Conservation (phyloP, 1,140 invertebrate species). For the Atta texana region DNA sequence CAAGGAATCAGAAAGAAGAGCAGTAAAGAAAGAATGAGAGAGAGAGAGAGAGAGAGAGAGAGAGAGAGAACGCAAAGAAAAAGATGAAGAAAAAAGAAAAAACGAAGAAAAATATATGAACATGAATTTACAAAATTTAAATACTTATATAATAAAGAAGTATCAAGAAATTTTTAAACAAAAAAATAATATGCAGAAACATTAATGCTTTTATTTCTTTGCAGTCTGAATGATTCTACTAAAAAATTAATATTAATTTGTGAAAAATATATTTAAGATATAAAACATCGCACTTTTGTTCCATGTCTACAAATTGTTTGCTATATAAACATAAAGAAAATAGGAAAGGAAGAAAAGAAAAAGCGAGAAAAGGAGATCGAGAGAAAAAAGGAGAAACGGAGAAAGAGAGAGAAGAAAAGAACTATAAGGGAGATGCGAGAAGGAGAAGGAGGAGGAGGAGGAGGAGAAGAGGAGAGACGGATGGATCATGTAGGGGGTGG, state of each 20-base stretch:
- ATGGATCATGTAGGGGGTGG: constrained; percentile 48
- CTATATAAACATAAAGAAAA: neutral
- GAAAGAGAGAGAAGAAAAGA: neutral
- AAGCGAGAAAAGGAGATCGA: neutral
- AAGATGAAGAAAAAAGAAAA: neutral
- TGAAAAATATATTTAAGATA: neutral
- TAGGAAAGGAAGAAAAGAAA: constrained; percentile 42
- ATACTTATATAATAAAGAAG: neutral
- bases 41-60: neutral
- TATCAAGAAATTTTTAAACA: neutral
- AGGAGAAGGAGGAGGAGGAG: neutral
- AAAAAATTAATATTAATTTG: neutral
- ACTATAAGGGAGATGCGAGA: neutral
- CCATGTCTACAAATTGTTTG: neutral
- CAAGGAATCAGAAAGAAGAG: constrained; percentile 15
- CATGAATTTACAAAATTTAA: neutral
- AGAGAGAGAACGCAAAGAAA: too few relatives aligned
- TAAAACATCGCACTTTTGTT: neutral
- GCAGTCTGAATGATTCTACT: neutral
- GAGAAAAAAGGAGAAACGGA: neutral
- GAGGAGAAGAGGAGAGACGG: constrained; percentile 62
- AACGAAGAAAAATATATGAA: neutral
- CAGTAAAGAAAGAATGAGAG: neutral
- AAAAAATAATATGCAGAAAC: neutral
- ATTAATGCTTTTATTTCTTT: neutral